Evolutionary conservation across 2,888 invertebrate species (phyloP).

Genomic region (Parapristionchus giblindavisi): DNA sequence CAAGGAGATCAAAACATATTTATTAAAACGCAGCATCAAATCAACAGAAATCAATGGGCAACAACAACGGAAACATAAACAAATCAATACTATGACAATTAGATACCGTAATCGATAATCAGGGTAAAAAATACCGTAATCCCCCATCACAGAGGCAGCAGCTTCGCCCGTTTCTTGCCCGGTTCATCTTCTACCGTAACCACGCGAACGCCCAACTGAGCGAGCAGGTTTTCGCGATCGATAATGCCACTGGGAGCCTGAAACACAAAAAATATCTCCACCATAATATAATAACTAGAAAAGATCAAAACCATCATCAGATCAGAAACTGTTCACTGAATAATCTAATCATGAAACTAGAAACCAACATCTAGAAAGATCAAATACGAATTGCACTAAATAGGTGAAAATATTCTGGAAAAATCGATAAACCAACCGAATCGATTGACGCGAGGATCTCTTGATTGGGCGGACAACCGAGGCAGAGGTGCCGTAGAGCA

Average conservation of each 20-base stretch:
- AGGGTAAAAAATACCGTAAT: conserved; percentile 30
- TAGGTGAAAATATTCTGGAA: too few relatives aligned
- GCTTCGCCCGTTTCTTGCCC: conserved; percentile 37
- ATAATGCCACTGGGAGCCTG: conserved; percentile 51
- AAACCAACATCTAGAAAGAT: too few relatives aligned
- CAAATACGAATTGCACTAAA: too few relatives aligned
- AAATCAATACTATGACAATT: neutral
- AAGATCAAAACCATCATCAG: too few relatives aligned
- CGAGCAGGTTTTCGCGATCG: conserved; percentile 49
- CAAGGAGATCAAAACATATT: too few relatives aligned
- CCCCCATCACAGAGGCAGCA: conserved; percentile 4
- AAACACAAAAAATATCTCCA: conserved; percentile 22
- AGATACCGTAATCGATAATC: neutral
- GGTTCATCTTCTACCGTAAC: conserved; percentile 36
- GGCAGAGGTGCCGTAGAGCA: conserved; percentile 53
- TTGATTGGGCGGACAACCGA: conserved; percentile 56
- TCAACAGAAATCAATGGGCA: neutral
- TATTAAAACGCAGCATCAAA: too few relatives aligned
- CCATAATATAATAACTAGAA: too few relatives aligned
- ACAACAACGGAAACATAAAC: neutral
- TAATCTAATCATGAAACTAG: too few relatives aligned
- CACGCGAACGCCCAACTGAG: conserved; percentile 48
- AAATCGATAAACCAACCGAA: too few relatives aligned
- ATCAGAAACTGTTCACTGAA: too few relatives aligned
- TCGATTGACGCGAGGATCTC: conserved; percentile 51